Conservation (phyloP, 1,140 invertebrate species). For the Drosophila ficusphila region DNA sequence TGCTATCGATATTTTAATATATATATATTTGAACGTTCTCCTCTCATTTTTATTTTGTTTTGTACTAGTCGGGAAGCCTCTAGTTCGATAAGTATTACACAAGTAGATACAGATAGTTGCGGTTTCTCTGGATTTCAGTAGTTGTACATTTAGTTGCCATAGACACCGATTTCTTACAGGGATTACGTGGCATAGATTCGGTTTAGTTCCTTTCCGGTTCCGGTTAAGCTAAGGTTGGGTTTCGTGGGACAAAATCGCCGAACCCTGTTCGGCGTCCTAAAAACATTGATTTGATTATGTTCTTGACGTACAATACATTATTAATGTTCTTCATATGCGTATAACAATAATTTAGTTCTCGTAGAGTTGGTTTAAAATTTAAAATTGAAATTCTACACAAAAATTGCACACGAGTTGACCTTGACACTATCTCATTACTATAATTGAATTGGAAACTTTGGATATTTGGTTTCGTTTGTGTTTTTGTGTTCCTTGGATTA, state of each 20-base stretch:
- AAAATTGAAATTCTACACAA: conserved; percentile 67
- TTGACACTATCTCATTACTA: conserved; percentile 32
- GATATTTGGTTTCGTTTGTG: conserved; percentile 1
- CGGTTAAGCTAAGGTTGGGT: conserved; percentile 23
- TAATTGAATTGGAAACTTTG: conserved; percentile 16
- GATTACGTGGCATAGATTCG: conserved; percentile 50
- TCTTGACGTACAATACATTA: conserved; percentile 50
- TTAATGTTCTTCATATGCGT: conserved; percentile 26
- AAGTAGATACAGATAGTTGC: conserved; percentile 63
- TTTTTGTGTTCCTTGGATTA: conserved; percentile 27
- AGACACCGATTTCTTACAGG: conserved; percentile 54
- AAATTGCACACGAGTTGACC: conserved; percentile 68
- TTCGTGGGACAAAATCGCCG: conserved; percentile 40
- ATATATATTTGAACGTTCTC: conserved; percentile 15
- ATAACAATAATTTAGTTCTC: conserved; percentile 52
- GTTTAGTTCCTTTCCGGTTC: conserved; percentile 21
- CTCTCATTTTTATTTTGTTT: conserved; percentile 40
- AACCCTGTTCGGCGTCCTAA: conserved; percentile 57
- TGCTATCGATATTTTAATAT: conserved; percentile 5
- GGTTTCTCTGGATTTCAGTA: conserved; percentile 30
- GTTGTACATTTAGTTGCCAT: conserved; percentile 55
- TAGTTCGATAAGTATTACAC: conserved; percentile 71
- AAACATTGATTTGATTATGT: conserved; percentile 77
- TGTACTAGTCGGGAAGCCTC: conserved; percentile 81
- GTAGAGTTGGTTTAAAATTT: conserved; percentile 40